Conservation (phyloP, 2,888 invertebrate species). For the Ernsta delagoae region DNA sequence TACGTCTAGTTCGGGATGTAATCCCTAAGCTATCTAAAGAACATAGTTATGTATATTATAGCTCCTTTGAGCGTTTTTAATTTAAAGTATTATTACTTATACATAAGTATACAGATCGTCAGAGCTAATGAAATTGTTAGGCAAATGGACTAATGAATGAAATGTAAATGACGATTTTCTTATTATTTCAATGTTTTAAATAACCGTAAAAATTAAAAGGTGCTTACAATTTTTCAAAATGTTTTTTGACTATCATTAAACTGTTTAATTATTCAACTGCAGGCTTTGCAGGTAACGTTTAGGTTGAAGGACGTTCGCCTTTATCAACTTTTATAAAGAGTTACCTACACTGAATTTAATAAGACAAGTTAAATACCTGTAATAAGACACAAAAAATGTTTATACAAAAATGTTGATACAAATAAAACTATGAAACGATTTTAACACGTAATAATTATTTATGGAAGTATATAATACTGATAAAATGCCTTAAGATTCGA, state of each 20-base stretch:
- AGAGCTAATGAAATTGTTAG: not conserved
- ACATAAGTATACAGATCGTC: not conserved
- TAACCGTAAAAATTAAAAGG: too few species aligned
- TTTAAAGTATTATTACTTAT: not conserved
- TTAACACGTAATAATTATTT: too few species aligned
- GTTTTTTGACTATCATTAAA: too few species aligned
- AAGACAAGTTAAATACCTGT: too few species aligned
- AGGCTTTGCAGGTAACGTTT: too few species aligned
- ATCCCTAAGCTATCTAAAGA: constrained; percentile 64
- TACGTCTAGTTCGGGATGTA: constrained; percentile 64
- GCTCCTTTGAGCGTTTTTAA: constrained; percentile 47
- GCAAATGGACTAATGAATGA: not conserved
- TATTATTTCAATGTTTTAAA: not conserved
- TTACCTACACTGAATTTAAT: too few species aligned
- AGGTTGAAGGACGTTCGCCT: too few species aligned
- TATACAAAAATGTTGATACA: not conserved
- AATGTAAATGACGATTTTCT: not conserved
- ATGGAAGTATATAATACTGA: not conserved
- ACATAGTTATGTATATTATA: constrained; percentile 43
- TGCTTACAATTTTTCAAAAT: too few species aligned
- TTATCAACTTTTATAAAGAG: too few species aligned
- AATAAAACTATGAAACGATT: not conserved
- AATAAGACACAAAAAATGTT: too few species aligned
- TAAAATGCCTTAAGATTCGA: constrained; percentile 3
- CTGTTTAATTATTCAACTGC: too few species aligned